Conservation (phyloP, 1,140 invertebrate genomes). For the Drosophila oshimai region DNA sequence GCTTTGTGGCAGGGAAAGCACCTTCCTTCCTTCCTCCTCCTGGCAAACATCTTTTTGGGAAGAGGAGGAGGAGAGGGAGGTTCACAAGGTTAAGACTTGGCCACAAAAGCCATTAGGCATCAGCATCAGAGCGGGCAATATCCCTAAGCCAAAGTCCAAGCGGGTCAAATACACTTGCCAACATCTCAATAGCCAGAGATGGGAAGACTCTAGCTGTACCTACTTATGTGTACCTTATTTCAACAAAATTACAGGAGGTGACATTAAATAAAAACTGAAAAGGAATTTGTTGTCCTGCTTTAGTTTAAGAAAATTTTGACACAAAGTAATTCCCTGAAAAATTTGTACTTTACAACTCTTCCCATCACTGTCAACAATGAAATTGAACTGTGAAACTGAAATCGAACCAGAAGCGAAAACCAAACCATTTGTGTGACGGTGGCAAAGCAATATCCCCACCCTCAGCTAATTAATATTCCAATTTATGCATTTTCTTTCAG, state of each 20-base stretch:
- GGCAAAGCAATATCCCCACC: slow-evolving; percentile 15
- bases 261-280: too few relatives aligned
- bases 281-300: too few relatives aligned
- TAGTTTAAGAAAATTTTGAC: too few relatives aligned
- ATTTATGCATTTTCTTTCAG: slow-evolving; percentile 58
- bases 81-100: slow-evolving; percentile 65
- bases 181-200: slow-evolving; percentile 28
- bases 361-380: slow-evolving; percentile 2
- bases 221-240: background rate
- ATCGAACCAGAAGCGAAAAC: slow-evolving; percentile 15
- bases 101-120: slow-evolving; percentile 72
- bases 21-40: slow-evolving; percentile 25
- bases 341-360: background rate
- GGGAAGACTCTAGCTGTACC: background rate
- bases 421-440: slow-evolving; percentile 61
- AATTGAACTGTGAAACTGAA: background rate
- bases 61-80: background rate
- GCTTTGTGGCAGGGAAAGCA: slow-evolving; percentile 52
- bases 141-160: slow-evolving; percentile 36
- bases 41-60: background rate
- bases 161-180: slow-evolving; percentile 61
- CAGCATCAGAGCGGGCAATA: slow-evolving; percentile 23
- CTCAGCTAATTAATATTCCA: slow-evolving; percentile 48
- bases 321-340: background rate
- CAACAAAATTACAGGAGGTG: too few relatives aligned